Evolutionary conservation across 2,888 invertebrate genomes (phyloP), one percentile per base, ranked within the genome.

Genomic region (Hypolimnas misippus): DNA sequence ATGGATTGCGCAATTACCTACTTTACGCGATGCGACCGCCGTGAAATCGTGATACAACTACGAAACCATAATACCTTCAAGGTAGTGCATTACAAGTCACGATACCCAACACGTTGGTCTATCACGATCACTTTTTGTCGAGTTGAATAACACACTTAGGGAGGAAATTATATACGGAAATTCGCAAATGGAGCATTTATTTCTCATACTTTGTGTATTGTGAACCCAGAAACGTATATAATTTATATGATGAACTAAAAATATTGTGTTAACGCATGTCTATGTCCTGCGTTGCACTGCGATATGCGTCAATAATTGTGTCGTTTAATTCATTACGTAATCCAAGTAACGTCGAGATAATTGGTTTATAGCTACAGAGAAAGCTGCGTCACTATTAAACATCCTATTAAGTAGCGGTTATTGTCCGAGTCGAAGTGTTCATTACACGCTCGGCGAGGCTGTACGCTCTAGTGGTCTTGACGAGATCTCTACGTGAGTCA

Each of bases 351-450:
- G 59, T 67, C 57, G 49, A 66, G 67, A 76, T 86, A 84, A 86
- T 86, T 83, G 77, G 76, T 79, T 75, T 77, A 78, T 78, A 76
- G 74, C 42, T 53, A 42, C 40, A 76, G 81, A 80, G 86, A 88
- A 86, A 86, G 84, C 83, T 84, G 79, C 82, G 81, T 83, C 78
- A 78, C 76, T 77, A 76, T 72, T 79, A 77, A 83, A 86, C 83
- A 84, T 83, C 79, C 78, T 81, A 85, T 85, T 84, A 87, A 87
- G 83, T 84, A 86, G 87, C 84, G 84, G 87, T 87, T 86, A 83
- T 83, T 86, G 84, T 83, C 82, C 78, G 78, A 84, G 84, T 89
- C 87, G 89, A 87, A 88, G 87, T 87, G 87, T 86, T 86, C 86
- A 90, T 89, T 90, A 87, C 86, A 90, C 86, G 91, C 80, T 84